Conservation (phyloP, 1,140 invertebrate species). For the Papilio machaon region DNA sequence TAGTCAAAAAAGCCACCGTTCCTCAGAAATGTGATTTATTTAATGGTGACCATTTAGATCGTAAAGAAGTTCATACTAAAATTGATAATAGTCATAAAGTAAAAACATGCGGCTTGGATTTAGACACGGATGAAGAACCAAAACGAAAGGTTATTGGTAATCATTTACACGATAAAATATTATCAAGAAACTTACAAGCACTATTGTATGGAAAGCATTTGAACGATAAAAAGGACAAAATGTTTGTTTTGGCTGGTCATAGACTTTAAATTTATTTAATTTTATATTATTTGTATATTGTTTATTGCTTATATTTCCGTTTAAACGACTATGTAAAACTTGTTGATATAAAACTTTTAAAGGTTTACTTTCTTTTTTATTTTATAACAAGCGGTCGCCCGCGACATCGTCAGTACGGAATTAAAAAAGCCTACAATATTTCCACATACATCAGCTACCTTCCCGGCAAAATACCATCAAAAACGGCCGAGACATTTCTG, state of each 20-base stretch:
- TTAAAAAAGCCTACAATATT: too few relatives aligned
- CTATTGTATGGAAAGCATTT: conserved; percentile 46
- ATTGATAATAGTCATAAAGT: neutral
- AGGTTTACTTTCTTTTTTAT: neutral
- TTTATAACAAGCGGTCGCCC: too few relatives aligned
- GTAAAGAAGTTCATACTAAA: conserved; percentile 56
- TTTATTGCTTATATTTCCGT: conserved; percentile 32
- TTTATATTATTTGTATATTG: conserved; percentile 2
- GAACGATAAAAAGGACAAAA: conserved; percentile 67
- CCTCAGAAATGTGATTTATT: conserved; percentile 22
- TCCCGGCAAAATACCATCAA: too few relatives aligned
- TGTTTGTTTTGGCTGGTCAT: conserved; percentile 70
- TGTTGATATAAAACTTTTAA: conserved; percentile 29
- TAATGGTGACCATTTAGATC: conserved; percentile 52
- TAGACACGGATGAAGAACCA: neutral
- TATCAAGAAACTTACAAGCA: conserved; percentile 53
- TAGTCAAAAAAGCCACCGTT: conserved; percentile 6
- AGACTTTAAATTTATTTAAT: conserved; percentile 48
- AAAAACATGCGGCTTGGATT: neutral
- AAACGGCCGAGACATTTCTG: too few relatives aligned
- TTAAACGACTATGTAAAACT: conserved; percentile 26
- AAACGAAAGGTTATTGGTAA: conserved; percentile 27
- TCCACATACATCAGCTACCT: too few relatives aligned
- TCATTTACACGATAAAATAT: conserved; percentile 47
- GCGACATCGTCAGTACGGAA: too few relatives aligned